Evolutionary conservation across 2,113 vertebrate species (phyloP), one percentile per base, ranked within the genome.

Genomic region (Upupa epops): DNA sequence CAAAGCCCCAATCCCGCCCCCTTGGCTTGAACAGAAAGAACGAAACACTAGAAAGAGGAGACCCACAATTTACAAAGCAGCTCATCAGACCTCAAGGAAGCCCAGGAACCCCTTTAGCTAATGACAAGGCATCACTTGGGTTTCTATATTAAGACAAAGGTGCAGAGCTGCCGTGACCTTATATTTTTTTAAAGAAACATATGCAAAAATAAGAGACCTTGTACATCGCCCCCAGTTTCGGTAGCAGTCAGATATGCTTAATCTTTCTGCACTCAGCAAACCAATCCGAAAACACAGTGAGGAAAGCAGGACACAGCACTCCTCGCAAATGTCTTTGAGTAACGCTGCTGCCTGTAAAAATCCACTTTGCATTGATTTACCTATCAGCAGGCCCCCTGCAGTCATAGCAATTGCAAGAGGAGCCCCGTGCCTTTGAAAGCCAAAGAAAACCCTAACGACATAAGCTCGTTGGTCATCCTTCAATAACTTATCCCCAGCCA

Each of bases 301-400:
- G 37, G 19, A 51, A 73, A 79, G 28, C 1, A 2, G 8, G n/a
- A 21, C 2, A 2, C 46, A 73, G 69, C 91, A 70, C 32, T 80
- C 18, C 73, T 86, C 82, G 75, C 83, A 89, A 74, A 65, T 37
- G 32, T 54, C 71, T 64, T 22, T 64, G 6, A 9, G 92, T 68
- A 93, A 96, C 6, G 24, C 20, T 63, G 14, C 37, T 24, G 60
- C 28, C 25, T 64, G 54, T 63, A 88, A 81, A 70, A 91, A 93
- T 59, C 68, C 76, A 58, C 26, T 80, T 68, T 70, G 83, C 49
- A 52, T 36, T 68, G 92, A 96, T 86, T 88, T 70, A 75, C 3
- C 2, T 61, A 88, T 89, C 74, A 84, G 86, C 66, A 90, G 86
- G 74, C 16, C 13, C 90, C 86, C 90, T 66, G 94, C 86, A 70